Evolutionary conservation across 30 jellyfish, hydroid and myxozoan species (phyloP).

Genomic region (Aurelia sp.): DNA sequence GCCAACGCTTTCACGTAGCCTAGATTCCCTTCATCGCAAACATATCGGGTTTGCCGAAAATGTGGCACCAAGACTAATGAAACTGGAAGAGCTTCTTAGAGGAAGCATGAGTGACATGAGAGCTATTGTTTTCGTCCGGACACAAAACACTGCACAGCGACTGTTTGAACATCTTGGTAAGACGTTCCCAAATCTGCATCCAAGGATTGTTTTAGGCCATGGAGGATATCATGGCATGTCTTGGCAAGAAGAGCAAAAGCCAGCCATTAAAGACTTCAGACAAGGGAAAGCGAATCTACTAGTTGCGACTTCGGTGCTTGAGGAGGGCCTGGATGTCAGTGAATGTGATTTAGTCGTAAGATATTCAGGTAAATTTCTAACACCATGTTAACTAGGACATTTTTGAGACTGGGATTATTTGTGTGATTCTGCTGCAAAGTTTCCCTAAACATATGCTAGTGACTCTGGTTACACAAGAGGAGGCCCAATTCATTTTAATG

Average conservation of each 20-base stretch:
- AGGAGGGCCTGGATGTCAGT: conserved; percentile 87
- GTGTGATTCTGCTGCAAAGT: no score
- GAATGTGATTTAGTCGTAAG: conserved; percentile 79
- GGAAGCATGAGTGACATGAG: conserved; percentile 28
- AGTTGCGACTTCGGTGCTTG: conserved; percentile 86
- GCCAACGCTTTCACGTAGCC: neutral
- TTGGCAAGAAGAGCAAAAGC: conserved; percentile 85
- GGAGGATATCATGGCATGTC: conserved; percentile 87
- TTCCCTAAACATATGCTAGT: no score
- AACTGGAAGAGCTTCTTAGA: conserved; percentile 32
- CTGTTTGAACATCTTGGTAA: conserved; percentile 26
- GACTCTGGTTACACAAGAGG: no score
- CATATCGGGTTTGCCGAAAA: neutral
- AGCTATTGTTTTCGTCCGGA: conserved; percentile 64
- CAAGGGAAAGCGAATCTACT: conserved; percentile 63
- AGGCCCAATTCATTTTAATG: no score
- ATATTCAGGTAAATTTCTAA: conserved; percentile 42
- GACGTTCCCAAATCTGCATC: conserved; percentile 38
- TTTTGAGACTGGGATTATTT: no score
- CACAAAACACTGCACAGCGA: conserved; percentile 37
- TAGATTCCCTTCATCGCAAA: no score
- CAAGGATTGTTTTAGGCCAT: conserved; percentile 76
- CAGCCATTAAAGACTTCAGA: conserved; percentile 45
- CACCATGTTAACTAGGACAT: no score
- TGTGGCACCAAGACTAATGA: conserved; percentile 27